Conservation (phyloP, 2,888 invertebrate species). For the Bombylius major region DNA sequence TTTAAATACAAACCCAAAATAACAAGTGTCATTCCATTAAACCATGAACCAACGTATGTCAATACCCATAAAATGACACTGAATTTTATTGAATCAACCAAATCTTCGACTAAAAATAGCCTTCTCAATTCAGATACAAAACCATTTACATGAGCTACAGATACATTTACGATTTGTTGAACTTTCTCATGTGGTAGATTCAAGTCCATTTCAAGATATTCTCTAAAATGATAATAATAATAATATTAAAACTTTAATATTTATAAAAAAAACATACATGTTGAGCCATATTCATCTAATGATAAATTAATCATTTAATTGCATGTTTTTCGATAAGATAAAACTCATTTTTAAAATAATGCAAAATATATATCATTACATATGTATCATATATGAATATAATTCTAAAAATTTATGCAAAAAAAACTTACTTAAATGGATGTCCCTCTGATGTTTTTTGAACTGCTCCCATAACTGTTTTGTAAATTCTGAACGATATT, state of each 20-base stretch:
- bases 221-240: slow-evolving; percentile 38
- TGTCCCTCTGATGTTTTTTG: slow-evolving; percentile 95
- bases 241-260: background rate
- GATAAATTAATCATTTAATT: too few relatives aligned
- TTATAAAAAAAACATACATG: background rate
- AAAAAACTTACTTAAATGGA: slow-evolving; percentile 83
- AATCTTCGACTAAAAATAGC: slow-evolving; percentile 91
- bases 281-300: background rate
- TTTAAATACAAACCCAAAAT: slow-evolving; percentile 63
- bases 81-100: slow-evolving; percentile 93
- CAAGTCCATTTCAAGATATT: slow-evolving; percentile 77
- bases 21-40: slow-evolving; percentile 97
- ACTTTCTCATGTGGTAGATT: slow-evolving; percentile 84
- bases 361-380: too few relatives aligned
- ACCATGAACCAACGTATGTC: slow-evolving; percentile 96
- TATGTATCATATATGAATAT: too few relatives aligned
- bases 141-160: slow-evolving; percentile 78
- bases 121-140: slow-evolving; percentile 72
- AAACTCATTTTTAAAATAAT: too few relatives aligned
- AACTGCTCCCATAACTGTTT: slow-evolving; percentile 85
- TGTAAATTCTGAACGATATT: slow-evolving; percentile 91
- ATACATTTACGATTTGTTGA: slow-evolving; percentile 72
- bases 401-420: too few relatives aligned
- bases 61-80: slow-evolving; percentile 89
- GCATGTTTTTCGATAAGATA: too few relatives aligned